phyloP scores from a whole-genome alignment of 1,140 invertebrate genomes.

The Marisa cornuarietis region DNA sequence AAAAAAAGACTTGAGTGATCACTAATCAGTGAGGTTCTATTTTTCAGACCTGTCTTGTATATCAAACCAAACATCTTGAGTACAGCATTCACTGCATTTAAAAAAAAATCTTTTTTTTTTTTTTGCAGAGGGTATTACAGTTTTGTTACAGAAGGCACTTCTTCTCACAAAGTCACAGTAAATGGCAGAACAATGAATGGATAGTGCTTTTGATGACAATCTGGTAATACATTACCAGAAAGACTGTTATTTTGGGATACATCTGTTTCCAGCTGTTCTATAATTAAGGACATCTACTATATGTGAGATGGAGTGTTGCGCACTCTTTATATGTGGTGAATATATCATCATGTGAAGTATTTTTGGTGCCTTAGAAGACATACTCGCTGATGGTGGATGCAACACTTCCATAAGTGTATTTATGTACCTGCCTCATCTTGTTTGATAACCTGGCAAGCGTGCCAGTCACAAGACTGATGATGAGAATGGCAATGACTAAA shows the following conservation, averaged over 20 bases:
- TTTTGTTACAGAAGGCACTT: constrained; percentile 14
- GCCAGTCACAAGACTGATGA: neutral
- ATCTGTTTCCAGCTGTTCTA: neutral
- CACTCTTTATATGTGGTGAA: too few relatives aligned
- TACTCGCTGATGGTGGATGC: neutral
- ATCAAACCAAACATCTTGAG: too few relatives aligned
- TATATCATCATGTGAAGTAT: too few relatives aligned
- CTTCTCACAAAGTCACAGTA: constrained; percentile 11
- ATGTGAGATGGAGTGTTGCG: too few relatives aligned
- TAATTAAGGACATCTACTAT: neutral
- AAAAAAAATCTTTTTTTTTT: neutral
- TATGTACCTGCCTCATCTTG: too few relatives aligned
- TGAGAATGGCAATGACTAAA: neutral
- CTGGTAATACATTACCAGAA: neutral
- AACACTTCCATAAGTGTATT: neutral
- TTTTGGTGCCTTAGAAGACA: too few relatives aligned
- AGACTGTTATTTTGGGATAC: neutral
- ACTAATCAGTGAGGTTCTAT: too few relatives aligned
- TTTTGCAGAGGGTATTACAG: constrained; percentile 22
- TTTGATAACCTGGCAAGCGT: neutral
- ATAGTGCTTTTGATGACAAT: too few relatives aligned
- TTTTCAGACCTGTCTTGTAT: neutral
- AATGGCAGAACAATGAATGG: neutral
- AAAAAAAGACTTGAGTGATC: neutral
- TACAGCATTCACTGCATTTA: neutral